Conservation (phyloP, 2,888 invertebrate species). For the Ophion ventricosus region DNA sequence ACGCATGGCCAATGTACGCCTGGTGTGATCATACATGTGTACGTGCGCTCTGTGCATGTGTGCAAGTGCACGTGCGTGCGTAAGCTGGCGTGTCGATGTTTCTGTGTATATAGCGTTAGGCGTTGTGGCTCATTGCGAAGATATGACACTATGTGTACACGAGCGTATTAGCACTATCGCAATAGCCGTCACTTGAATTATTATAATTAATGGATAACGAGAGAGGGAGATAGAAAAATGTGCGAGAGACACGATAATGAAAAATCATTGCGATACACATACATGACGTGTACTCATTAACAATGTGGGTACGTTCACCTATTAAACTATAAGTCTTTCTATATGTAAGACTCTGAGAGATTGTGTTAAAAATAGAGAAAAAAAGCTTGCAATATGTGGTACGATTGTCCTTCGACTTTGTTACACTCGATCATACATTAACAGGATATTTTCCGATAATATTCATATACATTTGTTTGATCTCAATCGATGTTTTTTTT, state of each 20-base stretch:
- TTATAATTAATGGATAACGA: conserved; percentile 64
- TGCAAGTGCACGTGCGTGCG: background rate
- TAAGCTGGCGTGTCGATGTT: background rate
- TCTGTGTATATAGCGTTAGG: background rate
- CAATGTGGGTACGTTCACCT: conserved; percentile 59
- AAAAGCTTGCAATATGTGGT: conserved; percentile 33
- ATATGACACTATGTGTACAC: conserved; percentile 52
- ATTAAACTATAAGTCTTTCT: conserved; percentile 46
- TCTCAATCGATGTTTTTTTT: background rate
- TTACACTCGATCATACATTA: conserved; percentile 33
- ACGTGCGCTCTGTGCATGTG: too few relatives aligned
- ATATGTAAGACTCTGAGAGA: conserved; percentile 25
- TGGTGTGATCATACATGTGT: conserved; percentile 4
- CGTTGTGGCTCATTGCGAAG: conserved; percentile 56
- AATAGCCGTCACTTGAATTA: conserved; percentile 61
- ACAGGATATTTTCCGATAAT: conserved; percentile 14
- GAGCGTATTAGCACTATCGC: conserved; percentile 55
- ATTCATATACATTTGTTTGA: conserved; percentile 4
- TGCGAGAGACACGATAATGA: conserved; percentile 39
- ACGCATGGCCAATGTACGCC: conserved; percentile 67
- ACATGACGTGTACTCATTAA: conserved; percentile 55
- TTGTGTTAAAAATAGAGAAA: conserved; percentile 33
- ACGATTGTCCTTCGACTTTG: conserved; percentile 58
- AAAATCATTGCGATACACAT: conserved; percentile 53
- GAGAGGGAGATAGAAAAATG: conserved; percentile 30